Evolutionary conservation across 1,140 invertebrate species (phyloP), one percentile per base, ranked within the genome.

Genomic region (Bombus confusus): DNA sequence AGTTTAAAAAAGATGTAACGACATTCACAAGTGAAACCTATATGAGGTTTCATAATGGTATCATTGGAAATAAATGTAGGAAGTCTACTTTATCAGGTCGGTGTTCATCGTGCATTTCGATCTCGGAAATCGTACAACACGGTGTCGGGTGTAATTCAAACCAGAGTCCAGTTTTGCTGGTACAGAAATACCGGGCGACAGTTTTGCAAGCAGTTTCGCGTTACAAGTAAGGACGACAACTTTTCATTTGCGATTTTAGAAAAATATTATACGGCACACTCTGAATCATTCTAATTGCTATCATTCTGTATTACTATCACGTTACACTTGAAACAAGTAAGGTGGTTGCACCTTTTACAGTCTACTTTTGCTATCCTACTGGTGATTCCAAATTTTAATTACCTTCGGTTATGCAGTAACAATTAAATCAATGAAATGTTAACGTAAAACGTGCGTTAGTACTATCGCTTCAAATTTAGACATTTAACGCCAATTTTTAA

Each of bases 141-240:
- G 83, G 86, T 84, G 77, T 87, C 76, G 87, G 57, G 62, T 85
- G 86, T 89, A 87, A 89, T 87, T 87, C 52, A 80, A 87, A 31
- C 76, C 66, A 57, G 25, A 72, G 83, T 43, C 71, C 71, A 80
- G 79, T 83, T 89, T 80, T 83, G 86, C 88, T 85, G 68, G 73
- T 69, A 82, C 73, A 87, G 78, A 85, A 89, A 89, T 89, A 78
- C 82, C 82, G 57, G 37, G 73, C 39, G 68, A 78, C 59, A 84
- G 74, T 89, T 87, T 89, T 87, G 88, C 88, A 88, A 87, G 66
- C 73, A 87, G 52, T 87, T 57, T 89, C 86, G 31, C 68, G 72
- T 89, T 89, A 85, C 87, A 74, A 31, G 47, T 72, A 80, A 85
- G 83, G 83, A 85, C 76, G 76, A 85, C 83, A 71, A 85, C 76